Evolutionary conservation across 2,888 invertebrate species (phyloP), one percentile per base, ranked within the genome.

Genomic region (Lochmaea crataegi): DNA sequence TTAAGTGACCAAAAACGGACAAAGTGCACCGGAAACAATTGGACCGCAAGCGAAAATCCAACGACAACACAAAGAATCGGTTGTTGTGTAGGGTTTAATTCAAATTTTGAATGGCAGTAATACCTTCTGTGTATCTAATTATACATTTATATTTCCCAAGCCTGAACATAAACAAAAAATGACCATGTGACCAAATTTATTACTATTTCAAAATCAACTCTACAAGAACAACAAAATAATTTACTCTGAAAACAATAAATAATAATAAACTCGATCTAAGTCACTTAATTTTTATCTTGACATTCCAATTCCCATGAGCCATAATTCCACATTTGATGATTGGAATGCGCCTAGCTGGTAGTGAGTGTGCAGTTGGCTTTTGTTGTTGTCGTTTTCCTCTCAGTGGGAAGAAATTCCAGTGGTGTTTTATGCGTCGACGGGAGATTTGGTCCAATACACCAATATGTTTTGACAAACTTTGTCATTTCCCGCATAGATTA

Each of bases 361-460:
- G 64, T 64, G 70, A 45, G 64, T 16, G 38, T 42, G 51, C 69
- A 51, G 53, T 69, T 61, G 51, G 18, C 38, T 64, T 70, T 70
- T 57, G 70, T 70, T 64, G 69, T 64, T 65, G 70, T 70, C 64
- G 58, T 70, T 42, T 70, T 57, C 57, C 57, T 70, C 70, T 9
- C 70, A 70, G 70, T 70, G 70, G 70, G 70, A 70, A 48, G 32
- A 65, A 70, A 70, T 70, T 64, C 70, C 64, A 70, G 70, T 70
- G 70, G 70, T 64, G 64, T 56, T 70, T 64, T 70, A 70, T 64
- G 42, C 18, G 45, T 64, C 70, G 57, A 63, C 70, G 70, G 70
- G 70, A 56, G 41, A 70, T 70, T 70, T 64, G 70, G 64, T n/a
- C 53, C 69, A 69, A 63, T 51, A 63, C 56, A 41, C 64, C 64